Conservation (phyloP, 2,797 vertebrate species). For the Martes flavigula region DNA sequence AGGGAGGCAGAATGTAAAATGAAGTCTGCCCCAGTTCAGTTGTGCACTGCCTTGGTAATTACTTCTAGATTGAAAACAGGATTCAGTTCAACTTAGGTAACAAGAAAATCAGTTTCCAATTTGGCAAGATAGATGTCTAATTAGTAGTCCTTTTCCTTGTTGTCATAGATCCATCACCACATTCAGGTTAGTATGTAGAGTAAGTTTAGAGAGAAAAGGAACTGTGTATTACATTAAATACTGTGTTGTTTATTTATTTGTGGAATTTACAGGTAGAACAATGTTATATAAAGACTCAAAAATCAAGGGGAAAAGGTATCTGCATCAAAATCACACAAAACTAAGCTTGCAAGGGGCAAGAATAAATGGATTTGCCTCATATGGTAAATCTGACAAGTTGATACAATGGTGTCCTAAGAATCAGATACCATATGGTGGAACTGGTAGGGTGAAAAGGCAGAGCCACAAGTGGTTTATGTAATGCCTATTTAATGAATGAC, state of each 20-base stretch:
- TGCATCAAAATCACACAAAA: conserved; percentile 31
- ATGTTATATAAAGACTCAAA: conserved; percentile 26
- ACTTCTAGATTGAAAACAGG: conserved; percentile 61
- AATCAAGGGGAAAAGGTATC: not conserved
- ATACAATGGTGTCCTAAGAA: conserved; percentile 33
- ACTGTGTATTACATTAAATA: not conserved
- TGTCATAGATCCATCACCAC: conserved; percentile 54
- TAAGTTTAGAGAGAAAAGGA: conserved; percentile 1
- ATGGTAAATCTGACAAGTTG: conserved; percentile 66
- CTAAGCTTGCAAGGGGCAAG: not conserved
- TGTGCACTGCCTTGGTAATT: conserved; percentile 62
- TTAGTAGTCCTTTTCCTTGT: conserved; percentile 10
- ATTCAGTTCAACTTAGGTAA: conserved; percentile 67
- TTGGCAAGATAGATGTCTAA: conserved; percentile 63
- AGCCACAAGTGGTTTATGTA: conserved; percentile 74
- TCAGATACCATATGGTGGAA: conserved; percentile 58
- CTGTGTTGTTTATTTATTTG: not conserved
- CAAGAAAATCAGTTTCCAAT: conserved; percentile 74
- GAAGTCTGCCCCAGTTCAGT: conserved; percentile 55
- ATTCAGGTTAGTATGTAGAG: conserved; percentile 31
- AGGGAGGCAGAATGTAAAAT: conserved; percentile 66
- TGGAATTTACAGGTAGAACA: not conserved
- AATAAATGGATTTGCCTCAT: conserved; percentile 49
- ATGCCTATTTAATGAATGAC: conserved; percentile 74
- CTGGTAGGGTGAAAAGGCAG: conserved; percentile 54